Conservation (phyloP, 2,888 invertebrate genomes). For the Ophion slaviceki region DNA sequence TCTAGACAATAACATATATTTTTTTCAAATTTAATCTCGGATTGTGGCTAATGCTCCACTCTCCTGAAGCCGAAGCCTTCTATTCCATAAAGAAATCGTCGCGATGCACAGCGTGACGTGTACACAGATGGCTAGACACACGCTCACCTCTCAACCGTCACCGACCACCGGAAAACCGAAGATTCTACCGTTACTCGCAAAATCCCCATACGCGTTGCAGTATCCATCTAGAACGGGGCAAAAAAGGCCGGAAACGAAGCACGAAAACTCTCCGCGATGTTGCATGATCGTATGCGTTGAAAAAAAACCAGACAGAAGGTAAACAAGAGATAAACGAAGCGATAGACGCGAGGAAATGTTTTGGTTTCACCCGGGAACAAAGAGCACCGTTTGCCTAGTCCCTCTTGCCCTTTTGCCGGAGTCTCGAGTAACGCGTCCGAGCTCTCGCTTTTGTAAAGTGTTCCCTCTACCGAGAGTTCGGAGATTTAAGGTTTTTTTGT, state of each 20-base stretch:
- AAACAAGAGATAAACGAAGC: background rate
- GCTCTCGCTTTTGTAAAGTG: slow-evolving; percentile 1
- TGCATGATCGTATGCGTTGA: background rate
- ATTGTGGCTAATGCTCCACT: no score
- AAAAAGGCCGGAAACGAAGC: background rate
- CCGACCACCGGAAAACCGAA: slow-evolving; percentile 16
- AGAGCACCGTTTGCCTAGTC: slow-evolving; percentile 50
- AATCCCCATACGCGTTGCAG: background rate
- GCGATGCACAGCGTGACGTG: background rate
- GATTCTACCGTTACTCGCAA: slow-evolving; percentile 31
- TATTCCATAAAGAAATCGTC: slow-evolving; percentile 49
- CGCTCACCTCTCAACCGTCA: slow-evolving; percentile 14
- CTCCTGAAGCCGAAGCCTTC: slow-evolving; percentile 63
- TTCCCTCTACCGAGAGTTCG: slow-evolving; percentile 4
- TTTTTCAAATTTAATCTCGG: no score
- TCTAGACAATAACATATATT: no score
- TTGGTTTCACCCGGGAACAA: slow-evolving; percentile 14
- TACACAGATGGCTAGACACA: slow-evolving; percentile 10
- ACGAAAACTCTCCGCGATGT: background rate
- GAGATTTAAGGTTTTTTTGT: background rate
- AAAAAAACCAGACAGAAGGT: background rate
- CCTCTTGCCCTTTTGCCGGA: slow-evolving; percentile 37
- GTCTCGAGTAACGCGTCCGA: slow-evolving; percentile 7
- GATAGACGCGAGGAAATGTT: background rate
- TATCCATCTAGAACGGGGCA: background rate